Evolutionary conservation across 1,140 invertebrate genomes (phyloP).

Genomic region (Leptopilina clavipes): DNA sequence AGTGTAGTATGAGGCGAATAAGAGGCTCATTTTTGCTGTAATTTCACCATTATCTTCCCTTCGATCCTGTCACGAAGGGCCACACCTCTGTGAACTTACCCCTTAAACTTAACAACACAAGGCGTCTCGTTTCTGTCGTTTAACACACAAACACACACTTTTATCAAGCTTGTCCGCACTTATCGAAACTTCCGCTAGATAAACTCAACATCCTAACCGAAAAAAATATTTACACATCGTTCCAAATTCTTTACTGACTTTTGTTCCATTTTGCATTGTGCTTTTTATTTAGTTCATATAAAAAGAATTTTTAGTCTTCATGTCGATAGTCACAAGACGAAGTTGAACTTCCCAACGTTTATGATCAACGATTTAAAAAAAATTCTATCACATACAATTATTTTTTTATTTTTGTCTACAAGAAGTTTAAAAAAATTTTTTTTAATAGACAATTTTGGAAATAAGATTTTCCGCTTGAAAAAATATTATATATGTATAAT

Average conservation of each 20-base stretch:
- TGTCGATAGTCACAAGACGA: too few species aligned
- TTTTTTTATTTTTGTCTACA: too few species aligned
- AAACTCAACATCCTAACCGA: background rate
- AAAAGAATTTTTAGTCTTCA: too few species aligned
- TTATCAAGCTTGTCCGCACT: background rate
- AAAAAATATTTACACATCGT: background rate
- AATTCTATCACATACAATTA: too few species aligned
- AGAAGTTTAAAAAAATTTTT: too few species aligned
- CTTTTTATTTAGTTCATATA: background rate
- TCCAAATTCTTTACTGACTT: background rate
- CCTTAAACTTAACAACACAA: constrained; percentile 22
- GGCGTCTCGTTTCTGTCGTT: background rate
- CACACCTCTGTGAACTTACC: constrained; percentile 22
- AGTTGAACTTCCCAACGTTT: too few species aligned
- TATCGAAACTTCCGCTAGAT: background rate
- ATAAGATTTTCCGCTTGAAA: too few species aligned
- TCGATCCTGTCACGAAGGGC: constrained; percentile 17
- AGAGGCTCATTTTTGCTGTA: constrained; percentile 17
- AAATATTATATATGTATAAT: too few species aligned
- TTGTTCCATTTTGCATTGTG: background rate
- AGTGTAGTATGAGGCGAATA: background rate
- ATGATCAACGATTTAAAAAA: too few species aligned
- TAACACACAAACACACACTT: background rate
- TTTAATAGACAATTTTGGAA: too few species aligned
- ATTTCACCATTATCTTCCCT: constrained; percentile 20